Evolutionary conservation across 2,888 invertebrate genomes (phyloP).

Genomic region (Callimorpha dominula): DNA sequence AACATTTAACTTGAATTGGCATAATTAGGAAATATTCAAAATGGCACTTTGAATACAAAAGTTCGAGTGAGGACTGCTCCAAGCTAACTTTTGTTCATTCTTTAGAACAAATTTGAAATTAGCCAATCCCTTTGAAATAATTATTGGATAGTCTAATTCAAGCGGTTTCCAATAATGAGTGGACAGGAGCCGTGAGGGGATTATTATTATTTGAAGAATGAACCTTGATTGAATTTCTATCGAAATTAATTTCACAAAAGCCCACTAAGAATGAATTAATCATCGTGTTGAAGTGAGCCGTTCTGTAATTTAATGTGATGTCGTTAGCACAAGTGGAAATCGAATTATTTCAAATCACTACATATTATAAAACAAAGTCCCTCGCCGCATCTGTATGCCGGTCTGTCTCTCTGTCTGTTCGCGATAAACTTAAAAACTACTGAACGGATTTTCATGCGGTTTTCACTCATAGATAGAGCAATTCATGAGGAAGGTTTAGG

Average conservation of each 20-base stretch:
- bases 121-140: slow-evolving; percentile 12
- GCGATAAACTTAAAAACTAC: too few species aligned
- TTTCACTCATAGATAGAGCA: too few species aligned
- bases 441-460: too few species aligned
- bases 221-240: slow-evolving; percentile 67
- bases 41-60: background rate
- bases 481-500: too few species aligned
- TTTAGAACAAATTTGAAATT: slow-evolving; percentile 8
- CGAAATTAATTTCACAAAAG: slow-evolving; percentile 62
- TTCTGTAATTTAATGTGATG: slow-evolving; percentile 26
- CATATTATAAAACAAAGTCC: too few species aligned
- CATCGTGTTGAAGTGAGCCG: slow-evolving; percentile 51
- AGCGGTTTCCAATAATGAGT: slow-evolving; percentile 14
- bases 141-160: slow-evolving; percentile 12
- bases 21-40: background rate
- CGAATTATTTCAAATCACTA: background rate
- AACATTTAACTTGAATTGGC: background rate
- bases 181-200: slow-evolving; percentile 50
- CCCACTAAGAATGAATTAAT: too few species aligned
- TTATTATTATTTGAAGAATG: slow-evolving; percentile 64
- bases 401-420: too few species aligned
- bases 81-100: background rate
- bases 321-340: background rate
- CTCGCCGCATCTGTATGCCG: too few species aligned
- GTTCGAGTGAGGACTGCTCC: background rate